Conservation (phyloP, 2,797 vertebrate species). For the Platyrinchus mystaceus region DNA sequence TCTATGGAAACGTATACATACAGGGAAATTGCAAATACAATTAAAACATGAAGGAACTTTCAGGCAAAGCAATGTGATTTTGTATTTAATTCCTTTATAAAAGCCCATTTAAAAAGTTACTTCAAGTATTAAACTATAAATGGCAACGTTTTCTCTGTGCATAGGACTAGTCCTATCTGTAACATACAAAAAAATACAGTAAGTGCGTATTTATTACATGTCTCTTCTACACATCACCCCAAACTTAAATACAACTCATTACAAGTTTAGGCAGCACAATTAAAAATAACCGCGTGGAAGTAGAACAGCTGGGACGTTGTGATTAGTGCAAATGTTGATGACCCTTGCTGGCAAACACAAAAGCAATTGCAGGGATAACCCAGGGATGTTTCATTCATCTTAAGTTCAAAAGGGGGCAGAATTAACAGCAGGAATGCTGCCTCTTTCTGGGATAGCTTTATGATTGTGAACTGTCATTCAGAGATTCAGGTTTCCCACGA, state of each 20-base stretch:
- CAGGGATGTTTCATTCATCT: background rate
- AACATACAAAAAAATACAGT: constrained; percentile 62
- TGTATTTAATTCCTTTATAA: constrained; percentile 69
- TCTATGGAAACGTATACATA: constrained; percentile 40
- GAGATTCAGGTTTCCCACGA: background rate
- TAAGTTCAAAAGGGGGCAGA: background rate
- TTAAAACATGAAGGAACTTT: constrained; percentile 55
- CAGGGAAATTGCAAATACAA: background rate
- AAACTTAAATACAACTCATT: constrained; percentile 62
- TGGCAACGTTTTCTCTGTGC: constrained; percentile 68
- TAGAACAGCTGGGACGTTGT: constrained; percentile 37
- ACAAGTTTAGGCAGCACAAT: constrained; percentile 54
- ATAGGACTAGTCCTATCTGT: constrained; percentile 56
- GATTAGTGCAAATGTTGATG: constrained; percentile 53
- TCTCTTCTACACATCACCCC: constrained; percentile 9
- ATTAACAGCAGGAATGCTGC: background rate
- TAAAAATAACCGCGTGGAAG: constrained; percentile 48
- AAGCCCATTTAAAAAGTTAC: constrained; percentile 71
- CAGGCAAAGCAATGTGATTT: constrained; percentile 54
- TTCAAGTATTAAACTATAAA: constrained; percentile 73
- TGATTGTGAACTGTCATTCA: background rate
- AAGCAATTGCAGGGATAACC: constrained; percentile 5
- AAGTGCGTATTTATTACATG: constrained; percentile 5
- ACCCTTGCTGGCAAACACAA: constrained; percentile 2
- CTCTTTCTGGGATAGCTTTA: background rate